Evolutionary conservation across 1,140 invertebrate species (phyloP), one percentile per base, ranked within the genome.

Genomic region (Drosophila sproati): DNA sequence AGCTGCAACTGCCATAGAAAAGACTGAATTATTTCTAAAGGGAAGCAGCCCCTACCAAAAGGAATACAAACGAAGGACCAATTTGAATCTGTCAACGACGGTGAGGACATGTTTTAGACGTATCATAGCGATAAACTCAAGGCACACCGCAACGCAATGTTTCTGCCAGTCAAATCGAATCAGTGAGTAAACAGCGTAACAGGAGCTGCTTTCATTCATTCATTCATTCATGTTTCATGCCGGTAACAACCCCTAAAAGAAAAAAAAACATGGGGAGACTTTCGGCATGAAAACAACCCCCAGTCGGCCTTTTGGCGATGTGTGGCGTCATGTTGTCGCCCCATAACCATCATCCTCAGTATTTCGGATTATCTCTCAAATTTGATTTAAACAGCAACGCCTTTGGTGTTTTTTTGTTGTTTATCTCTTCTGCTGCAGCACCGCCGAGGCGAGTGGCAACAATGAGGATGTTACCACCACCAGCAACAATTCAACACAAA

Each of bases 401-500:
- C 2, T 8, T 51, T 51, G 10, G 2, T 69, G 37, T 52, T 52
- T 57, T 39, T 51, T 20, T 50, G 37, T 62, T 45, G 34, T 41
- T 45, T 70, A 60, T 69, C 52, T 52, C 32, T 34, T 41, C n/a
- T 50, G 12, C 51, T 56, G 61, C 73, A 92, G 91, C 61, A 76
- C 91, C 56, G 83, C 87, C 31, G 91, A 92, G 67, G 85, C 85
- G 54, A 91, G 82, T 79, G 90, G 90, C 66, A 92, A 92, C 68
- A 92, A 82, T 41, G 91, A 92, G 73, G 92, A 93, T 75, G 88
- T 92, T 68, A 91, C 91, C 76, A 92, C 92, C 60, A 92, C 92
- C 68, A 92, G 90, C 76, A 92, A 92, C 20, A 93, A 92, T 78
- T 93, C 92, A 54, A 93, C 92, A 82, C 92, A 93, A 78, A 93